Percentiles rank a stretch among this genome's conserved stretches.
Evolutionary conservation across 1,140 invertebrate species (phyloP).

Genomic region (Drosophila nebulosa): DNA sequence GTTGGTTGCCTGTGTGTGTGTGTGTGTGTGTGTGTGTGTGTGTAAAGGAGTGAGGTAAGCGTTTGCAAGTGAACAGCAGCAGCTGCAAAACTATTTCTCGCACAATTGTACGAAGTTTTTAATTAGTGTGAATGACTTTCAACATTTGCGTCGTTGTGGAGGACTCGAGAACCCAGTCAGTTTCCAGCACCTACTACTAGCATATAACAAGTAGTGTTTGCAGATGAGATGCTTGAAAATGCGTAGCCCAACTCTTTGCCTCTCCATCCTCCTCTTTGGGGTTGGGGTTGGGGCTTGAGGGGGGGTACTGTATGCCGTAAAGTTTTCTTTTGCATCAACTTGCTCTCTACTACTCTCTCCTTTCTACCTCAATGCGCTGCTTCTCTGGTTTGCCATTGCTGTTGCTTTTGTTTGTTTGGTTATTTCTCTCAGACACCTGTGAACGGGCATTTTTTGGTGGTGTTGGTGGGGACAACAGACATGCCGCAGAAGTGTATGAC

Average conservation of each 20-base stretch:
- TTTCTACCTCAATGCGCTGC: not conserved
- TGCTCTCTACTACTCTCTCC: slow-evolving; percentile 8
- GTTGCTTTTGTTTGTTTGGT: not conserved
- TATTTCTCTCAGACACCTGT: not conserved
- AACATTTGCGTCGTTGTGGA: slow-evolving; percentile 58
- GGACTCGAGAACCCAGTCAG: slow-evolving; percentile 20
- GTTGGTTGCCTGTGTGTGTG: not conserved
- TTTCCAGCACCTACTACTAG: not conserved
- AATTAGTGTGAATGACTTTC: slow-evolving; percentile 81
- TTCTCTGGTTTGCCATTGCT: not conserved
- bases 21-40: not conserved
- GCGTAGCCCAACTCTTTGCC: slow-evolving; percentile 20
- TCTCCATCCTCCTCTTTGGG: too few species aligned
- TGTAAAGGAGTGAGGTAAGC: not conserved
- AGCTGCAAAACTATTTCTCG: slow-evolving; percentile 76
- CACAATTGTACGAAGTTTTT: slow-evolving; percentile 80
- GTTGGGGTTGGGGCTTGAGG: not conserved
- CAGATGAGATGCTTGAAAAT: slow-evolving; percentile 66
- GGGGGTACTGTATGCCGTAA: slow-evolving; percentile 27
- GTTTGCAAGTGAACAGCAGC: slow-evolving; percentile 45
- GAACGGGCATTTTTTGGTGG: not conserved
- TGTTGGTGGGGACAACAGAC: not conserved
- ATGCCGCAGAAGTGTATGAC: not conserved
- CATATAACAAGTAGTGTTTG: slow-evolving; percentile 29
- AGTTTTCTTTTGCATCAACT: slow-evolving; percentile 53